phyloP scores from a whole-genome alignment of 2,113 vertebrate genomes.

The Hippoglossus stenolepis region DNA sequence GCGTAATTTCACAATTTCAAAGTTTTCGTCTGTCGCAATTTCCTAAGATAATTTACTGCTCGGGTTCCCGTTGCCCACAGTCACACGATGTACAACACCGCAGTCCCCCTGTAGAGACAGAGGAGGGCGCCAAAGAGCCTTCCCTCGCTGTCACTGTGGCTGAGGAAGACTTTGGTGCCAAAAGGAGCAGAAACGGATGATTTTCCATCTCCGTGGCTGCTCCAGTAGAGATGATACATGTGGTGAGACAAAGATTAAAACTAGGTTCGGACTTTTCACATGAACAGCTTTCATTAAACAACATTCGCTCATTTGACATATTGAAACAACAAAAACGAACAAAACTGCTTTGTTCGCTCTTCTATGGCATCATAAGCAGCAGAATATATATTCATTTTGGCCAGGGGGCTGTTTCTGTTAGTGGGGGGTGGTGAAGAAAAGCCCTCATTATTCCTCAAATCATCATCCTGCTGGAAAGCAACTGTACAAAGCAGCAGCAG shows the following conservation, averaged over 20 bases:
- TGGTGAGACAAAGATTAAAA: neutral
- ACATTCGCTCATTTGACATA: neutral
- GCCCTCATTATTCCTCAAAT: constrained; percentile 42
- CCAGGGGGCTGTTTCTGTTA: neutral
- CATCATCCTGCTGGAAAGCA: constrained; percentile 45
- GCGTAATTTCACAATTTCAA: neutral
- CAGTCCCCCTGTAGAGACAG: constrained; percentile 21
- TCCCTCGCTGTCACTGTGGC: neutral
- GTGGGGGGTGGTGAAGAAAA: constrained; percentile 7
- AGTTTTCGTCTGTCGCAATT: neutral
- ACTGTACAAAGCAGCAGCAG: neutral
- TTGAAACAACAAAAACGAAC: neutral
- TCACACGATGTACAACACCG: neutral
- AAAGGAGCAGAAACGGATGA: constrained; percentile 28
- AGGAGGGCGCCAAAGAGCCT: constrained; percentile 64
- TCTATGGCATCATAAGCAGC: neutral
- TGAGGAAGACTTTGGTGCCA: neutral
- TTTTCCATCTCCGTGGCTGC: constrained; percentile 23
- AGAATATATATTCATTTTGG: neutral
- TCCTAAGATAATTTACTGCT: neutral
- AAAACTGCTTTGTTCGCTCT: neutral
- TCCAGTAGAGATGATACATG: neutral
- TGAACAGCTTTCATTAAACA: neutral
- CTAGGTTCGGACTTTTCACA: neutral
- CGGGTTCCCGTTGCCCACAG: neutral